Percentiles rank a stretch among this genome's conserved stretches.
Evolutionary conservation across 2,888 invertebrate species (phyloP).

Genomic region (Dryomyza anilis): DNA sequence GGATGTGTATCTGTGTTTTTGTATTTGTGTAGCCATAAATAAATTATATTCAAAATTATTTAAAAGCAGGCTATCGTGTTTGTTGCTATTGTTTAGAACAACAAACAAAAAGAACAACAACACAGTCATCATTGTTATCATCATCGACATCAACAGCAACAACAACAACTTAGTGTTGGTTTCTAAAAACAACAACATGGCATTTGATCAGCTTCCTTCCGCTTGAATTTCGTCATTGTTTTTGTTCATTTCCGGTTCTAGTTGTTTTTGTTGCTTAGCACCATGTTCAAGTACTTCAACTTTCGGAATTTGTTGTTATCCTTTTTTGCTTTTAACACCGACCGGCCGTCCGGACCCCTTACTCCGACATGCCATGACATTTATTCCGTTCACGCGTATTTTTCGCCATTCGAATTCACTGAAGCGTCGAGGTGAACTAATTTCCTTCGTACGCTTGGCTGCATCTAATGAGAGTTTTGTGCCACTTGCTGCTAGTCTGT

Average conservation of each 20-base stretch:
- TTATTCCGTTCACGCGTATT: conserved; percentile 21
- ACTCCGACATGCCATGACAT: background rate
- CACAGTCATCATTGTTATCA: background rate
- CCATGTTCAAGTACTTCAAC: too few species aligned
- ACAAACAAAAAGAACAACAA: background rate
- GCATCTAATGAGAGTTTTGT: conserved; percentile 44
- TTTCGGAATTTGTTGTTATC: background rate
- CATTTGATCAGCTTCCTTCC: conserved; percentile 21
- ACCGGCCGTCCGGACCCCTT: background rate
- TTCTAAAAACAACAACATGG: too few species aligned
- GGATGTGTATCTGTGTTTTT: too few species aligned
- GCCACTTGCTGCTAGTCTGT: conserved; percentile 1
- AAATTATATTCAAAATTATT: background rate
- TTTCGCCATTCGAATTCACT: conserved; percentile 15
- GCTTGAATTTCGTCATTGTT: conserved; percentile 13
- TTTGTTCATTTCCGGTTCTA: background rate
- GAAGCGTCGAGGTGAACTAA: conserved; percentile 24
- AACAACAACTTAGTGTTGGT: too few species aligned
- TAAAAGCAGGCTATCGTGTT: too few species aligned
- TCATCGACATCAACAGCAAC: conserved; percentile 22
- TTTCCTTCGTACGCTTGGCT: conserved; percentile 45
- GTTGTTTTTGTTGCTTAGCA: too few species aligned
- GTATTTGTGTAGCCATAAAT: conserved; percentile 6
- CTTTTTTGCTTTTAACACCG: too few species aligned
- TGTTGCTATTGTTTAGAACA: background rate